Evolutionary conservation across 2,797 vertebrate species (phyloP).

Genomic region (Aldrovandia affinis): DNA sequence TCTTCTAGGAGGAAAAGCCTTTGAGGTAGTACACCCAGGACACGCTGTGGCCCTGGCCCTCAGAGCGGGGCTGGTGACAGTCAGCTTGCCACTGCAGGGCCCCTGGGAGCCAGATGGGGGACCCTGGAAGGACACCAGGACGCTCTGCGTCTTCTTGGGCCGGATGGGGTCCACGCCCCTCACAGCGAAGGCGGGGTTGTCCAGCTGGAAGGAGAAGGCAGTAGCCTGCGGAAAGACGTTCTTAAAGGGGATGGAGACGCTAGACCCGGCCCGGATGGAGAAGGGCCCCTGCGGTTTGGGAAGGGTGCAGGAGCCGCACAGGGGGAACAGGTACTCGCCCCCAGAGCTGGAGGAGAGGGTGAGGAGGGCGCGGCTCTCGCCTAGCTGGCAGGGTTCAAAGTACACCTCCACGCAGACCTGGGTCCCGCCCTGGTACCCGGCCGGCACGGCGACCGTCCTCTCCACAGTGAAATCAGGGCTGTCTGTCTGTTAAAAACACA

Average conservation of each 20-base stretch:
- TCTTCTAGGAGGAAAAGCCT: conserved; percentile 63
- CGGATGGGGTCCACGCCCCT: conserved; percentile 65
- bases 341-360: conserved; percentile 68
- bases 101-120: conserved; percentile 41
- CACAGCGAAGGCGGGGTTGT: conserved; percentile 76
- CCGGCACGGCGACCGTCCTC: conserved; percentile 59
- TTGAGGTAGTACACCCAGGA: conserved; percentile 84
- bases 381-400: conserved; percentile 83
- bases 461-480: conserved; percentile 74
- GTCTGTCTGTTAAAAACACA: conserved; percentile 69
- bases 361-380: conserved; percentile 73
- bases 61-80: conserved; percentile 67
- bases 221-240: conserved; percentile 79
- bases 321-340: conserved; percentile 79
- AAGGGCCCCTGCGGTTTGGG: conserved; percentile 86
- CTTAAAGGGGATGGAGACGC: conserved; percentile 80
- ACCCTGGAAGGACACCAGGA: conserved; percentile 73
- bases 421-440: conserved; percentile 69
- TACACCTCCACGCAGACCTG: conserved; percentile 77
- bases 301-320: conserved; percentile 71
- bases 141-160: conserved; percentile 73
- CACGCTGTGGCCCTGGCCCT: conserved; percentile 58
- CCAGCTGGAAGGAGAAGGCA: conserved; percentile 74
- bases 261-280: conserved; percentile 67
- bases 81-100: conserved; percentile 73